Conservation (phyloP, 2,113 vertebrate species). For the Ranitomeya imitator region DNA sequence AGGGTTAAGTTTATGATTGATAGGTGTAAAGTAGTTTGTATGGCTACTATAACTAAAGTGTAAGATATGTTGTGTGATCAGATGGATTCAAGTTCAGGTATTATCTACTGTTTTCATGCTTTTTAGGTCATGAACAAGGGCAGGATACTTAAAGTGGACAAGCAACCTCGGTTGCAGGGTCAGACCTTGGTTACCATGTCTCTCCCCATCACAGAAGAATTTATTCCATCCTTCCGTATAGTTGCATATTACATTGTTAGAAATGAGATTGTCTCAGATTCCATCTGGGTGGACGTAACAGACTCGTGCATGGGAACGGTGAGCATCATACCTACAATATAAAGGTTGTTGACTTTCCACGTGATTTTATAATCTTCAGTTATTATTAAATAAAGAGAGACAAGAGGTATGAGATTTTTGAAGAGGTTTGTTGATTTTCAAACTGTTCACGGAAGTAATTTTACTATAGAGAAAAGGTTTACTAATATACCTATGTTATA, state of each 20-base stretch:
- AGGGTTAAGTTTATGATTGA: no score
- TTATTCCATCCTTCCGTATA: constrained; percentile 80
- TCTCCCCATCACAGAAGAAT: constrained; percentile 64
- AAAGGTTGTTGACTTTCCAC: background rate
- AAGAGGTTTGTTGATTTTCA: no score
- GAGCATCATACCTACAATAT: constrained; percentile 18
- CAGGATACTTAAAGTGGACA: constrained; percentile 63
- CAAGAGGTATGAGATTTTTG: no score
- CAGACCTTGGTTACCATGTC: constrained; percentile 60
- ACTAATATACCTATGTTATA: background rate
- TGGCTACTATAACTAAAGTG: background rate
- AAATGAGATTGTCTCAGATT: constrained; percentile 83
- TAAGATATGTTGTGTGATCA: background rate
- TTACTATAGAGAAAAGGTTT: background rate
- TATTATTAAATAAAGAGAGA: no score
- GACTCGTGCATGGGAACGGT: constrained; percentile 83
- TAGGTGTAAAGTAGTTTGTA: no score
- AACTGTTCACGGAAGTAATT: background rate
- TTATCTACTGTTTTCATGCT: background rate
- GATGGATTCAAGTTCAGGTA: background rate
- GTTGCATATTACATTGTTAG: constrained; percentile 80
- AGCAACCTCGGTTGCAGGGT: constrained; percentile 32
- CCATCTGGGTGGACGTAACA: constrained; percentile 82
- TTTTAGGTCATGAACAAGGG: constrained; percentile 72
- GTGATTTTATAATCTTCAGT: background rate